Evolutionary conservation across 2,797 vertebrate species (phyloP).

Genomic region (Craterocephalus amniculus): DNA sequence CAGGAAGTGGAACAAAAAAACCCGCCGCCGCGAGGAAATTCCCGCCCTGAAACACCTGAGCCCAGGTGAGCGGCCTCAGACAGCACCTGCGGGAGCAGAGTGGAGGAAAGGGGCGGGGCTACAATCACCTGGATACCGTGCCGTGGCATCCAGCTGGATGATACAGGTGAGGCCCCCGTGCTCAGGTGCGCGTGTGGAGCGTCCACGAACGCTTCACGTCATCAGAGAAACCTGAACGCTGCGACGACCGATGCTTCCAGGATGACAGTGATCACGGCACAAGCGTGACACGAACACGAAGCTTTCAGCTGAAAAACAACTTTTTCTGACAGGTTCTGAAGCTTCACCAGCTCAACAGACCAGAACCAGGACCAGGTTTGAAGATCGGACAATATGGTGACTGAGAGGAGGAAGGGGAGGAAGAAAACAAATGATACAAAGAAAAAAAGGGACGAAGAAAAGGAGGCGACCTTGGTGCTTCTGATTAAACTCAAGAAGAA

Average conservation of each 20-base stretch:
- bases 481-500: conserved; percentile 61
- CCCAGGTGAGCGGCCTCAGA: conserved; percentile 36
- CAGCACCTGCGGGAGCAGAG: conserved; percentile 29
- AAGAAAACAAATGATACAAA: no score
- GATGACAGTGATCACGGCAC: not conserved
- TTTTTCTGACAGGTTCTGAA: not conserved
- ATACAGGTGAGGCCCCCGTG: not conserved
- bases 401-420: no score
- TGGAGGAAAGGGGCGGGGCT: conserved; percentile 3
- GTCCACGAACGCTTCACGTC: not conserved
- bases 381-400: no score
- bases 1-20: conserved; percentile 57
- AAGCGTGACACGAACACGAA: not conserved
- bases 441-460: no score
- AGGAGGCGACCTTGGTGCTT: conserved; percentile 56
- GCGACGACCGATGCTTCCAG: not conserved
- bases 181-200: not conserved
- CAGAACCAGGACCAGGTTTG: not conserved
- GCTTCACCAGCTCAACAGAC: not conserved
- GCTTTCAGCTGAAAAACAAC: no score
- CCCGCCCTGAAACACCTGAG: conserved; percentile 8
- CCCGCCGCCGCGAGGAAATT: conserved; percentile 11
- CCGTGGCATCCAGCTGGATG: not conserved
- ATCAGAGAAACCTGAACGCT: not conserved
- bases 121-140: conserved; percentile 26